Evolutionary conservation across 2,113 vertebrate species (phyloP).

Genomic region (Callorhinus ursinus): DNA sequence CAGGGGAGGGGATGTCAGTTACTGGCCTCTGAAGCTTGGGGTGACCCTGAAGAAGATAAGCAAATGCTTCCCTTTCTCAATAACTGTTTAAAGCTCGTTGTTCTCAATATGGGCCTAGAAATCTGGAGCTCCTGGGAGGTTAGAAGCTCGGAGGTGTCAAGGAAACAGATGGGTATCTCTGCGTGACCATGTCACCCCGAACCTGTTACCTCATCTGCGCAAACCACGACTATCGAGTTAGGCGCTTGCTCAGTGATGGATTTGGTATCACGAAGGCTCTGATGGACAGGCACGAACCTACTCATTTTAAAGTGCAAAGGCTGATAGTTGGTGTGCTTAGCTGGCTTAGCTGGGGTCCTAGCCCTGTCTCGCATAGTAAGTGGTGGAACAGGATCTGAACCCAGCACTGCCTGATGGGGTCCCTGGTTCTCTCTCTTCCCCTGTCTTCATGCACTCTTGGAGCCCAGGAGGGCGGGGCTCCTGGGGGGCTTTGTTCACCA

Average conservation of each 20-base stretch:
- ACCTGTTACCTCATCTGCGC: not conserved
- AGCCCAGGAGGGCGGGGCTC: not conserved
- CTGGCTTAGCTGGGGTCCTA: not conserved
- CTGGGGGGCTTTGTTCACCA: not conserved
- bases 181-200: not conserved
- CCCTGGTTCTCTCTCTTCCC: not conserved
- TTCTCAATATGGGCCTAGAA: not conserved
- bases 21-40: not conserved
- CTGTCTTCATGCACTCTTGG: not conserved
- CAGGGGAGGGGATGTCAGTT: not conserved
- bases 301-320: not conserved
- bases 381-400: not conserved
- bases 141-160: not conserved
- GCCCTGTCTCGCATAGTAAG: not conserved
- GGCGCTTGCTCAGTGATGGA: rapidly evolving
- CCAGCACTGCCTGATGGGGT: not conserved
- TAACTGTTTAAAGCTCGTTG: not conserved
- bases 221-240: not conserved
- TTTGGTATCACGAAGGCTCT: not conserved
- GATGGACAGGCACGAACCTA: too few species aligned
- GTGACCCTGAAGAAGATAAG: not conserved
- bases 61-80: not conserved
- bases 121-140: not conserved
- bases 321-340: not conserved
- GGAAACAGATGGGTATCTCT: not conserved